Base-by-base conservation (phyloP, 2,113 vertebrate species). In the Eulemur macaco region DNA sequence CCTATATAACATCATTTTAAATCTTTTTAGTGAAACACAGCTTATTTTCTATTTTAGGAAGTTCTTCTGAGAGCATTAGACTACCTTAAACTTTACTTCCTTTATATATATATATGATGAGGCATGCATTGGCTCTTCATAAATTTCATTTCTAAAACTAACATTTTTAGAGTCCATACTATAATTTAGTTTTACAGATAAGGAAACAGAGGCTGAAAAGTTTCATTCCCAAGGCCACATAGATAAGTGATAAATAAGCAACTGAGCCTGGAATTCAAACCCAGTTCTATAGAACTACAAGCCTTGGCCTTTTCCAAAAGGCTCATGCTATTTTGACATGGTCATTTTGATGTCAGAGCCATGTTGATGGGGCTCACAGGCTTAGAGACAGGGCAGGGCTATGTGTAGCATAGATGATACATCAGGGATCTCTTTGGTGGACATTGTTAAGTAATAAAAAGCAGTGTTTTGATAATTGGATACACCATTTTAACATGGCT, bases 31-130 rank as follows among this genome's bases (percentile, higher is more conserved):
- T 86, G 52, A 94, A 91, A 74, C 25, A 68, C 69, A 92, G 25
- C 15, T 90, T 63, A 83, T 39, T 91, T 94, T 83, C 60, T 93
- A 23, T 68, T 87, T 87, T 87, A 80, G 56, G n/a, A 80, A 86
- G 23, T 78, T 96, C 69, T 74, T 90, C 68, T 56, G 78, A 29
- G 37, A 74, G 21, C 56, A 60, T 63, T 73, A 77, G 17, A 42
- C 31, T 73, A 20, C 18, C 34, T 91, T 86, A 95, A n/a, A 23
- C 29, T 80, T 91, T 84, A 76, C 27, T 87, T 74, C n/a, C 21
- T 77, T 81, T 91, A 8, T n/a, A 7, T 88, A 9, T n/a, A 7
- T 89, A 31, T 82, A 37, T 54, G 68, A 50, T 39, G 27, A 92
- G 66, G 52, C 3, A 85, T 42, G 11, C 37, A 74, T 34, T 92